Evolutionary conservation across 2,888 invertebrate genomes (phyloP).

Genomic region (Eugnorisma glareosa): DNA sequence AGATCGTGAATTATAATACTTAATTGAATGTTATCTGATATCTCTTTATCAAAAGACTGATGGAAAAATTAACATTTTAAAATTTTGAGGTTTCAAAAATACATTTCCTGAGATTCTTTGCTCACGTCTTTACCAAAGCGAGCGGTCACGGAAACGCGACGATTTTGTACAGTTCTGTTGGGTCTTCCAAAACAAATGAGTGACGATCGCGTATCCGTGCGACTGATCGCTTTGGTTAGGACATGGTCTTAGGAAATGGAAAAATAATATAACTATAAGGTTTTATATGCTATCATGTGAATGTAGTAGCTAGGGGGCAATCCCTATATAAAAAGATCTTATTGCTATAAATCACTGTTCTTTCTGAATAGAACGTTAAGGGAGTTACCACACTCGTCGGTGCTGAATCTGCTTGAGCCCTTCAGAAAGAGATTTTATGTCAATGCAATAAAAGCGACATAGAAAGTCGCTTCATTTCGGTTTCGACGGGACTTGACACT

Average conservation of each 20-base stretch:
- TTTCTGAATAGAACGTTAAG: neutral
- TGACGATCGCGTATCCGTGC: neutral
- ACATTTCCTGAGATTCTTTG: conserved; percentile 6
- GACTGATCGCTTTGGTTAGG: neutral
- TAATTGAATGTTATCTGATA: conserved; percentile 50
- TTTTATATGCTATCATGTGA: conserved; percentile 27
- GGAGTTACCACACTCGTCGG: neutral
- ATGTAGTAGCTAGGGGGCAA: conserved; percentile 26
- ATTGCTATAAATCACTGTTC: neutral
- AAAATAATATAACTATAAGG: conserved; percentile 15
- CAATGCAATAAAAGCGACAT: neutral
- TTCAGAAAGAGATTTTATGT: neutral
- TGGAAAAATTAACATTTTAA: conserved; percentile 50
- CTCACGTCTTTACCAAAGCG: neutral
- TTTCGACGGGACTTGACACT: neutral
- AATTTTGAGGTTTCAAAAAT: conserved; percentile 36
- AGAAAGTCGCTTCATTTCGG: neutral
- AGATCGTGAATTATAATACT: conserved; percentile 22
- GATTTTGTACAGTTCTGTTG: too few species aligned
- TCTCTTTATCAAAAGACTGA: conserved; percentile 63
- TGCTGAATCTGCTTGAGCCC: neutral
- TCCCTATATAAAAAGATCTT: neutral
- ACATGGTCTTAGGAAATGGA: neutral
- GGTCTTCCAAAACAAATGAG: neutral
- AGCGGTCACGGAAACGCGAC: neutral